phyloP scores from a whole-genome alignment of 2,797 vertebrate genomes.

The Phalloptychus januarius region DNA sequence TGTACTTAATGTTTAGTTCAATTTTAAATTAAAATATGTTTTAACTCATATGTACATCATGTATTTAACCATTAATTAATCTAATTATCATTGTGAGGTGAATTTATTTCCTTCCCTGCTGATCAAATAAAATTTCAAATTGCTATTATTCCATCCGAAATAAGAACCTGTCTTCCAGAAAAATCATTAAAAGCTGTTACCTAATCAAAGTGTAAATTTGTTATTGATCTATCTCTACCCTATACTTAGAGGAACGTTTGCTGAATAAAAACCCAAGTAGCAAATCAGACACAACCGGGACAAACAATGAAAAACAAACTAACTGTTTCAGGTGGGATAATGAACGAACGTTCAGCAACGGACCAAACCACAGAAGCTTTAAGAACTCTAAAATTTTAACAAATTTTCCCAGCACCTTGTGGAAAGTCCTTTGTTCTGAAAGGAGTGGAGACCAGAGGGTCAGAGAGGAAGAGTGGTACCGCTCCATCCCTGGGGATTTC shows the following conservation, averaged over 20 bases:
- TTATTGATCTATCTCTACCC: not conserved
- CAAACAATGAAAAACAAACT: not conserved
- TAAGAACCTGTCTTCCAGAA: not conserved
- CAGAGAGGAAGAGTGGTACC: not conserved
- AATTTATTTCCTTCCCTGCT: not conserved
- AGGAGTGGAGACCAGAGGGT: not conserved
- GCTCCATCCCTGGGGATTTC: not conserved
- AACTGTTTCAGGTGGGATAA: not conserved
- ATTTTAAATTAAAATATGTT: not conserved
- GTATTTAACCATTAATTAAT: not conserved
- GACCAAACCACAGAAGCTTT: not conserved
- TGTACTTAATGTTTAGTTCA: not conserved
- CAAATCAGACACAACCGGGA: not conserved
- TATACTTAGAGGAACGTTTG: not conserved
- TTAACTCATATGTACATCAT: not conserved
- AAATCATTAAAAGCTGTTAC: not conserved
- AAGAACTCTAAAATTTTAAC: not conserved
- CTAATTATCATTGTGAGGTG: not conserved
- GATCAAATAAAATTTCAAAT: no score
- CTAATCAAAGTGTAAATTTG: not conserved
- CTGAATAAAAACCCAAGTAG: not conserved
- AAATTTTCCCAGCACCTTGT: not conserved
- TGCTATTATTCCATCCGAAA: not conserved
- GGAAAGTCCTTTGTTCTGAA: not conserved
- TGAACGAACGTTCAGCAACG: not conserved